Percentiles rank a stretch among this genome's conserved stretches.
phyloP scores from a whole-genome alignment of 2,113 vertebrate species.

The Ursus arctos region DNA sequence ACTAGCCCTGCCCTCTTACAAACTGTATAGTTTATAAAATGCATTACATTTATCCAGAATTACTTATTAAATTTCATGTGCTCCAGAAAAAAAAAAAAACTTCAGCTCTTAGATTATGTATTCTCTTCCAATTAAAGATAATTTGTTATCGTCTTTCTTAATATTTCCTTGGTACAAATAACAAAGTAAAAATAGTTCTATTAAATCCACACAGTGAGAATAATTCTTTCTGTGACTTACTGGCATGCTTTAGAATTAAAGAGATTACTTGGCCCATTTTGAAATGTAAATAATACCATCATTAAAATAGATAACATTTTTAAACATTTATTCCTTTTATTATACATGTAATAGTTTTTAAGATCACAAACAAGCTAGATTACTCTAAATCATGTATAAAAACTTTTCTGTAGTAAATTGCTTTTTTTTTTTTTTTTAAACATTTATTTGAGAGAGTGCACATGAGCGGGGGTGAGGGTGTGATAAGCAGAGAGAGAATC shows the following conservation, averaged over 20 bases:
- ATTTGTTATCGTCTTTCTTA: not conserved
- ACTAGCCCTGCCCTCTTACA: not conserved
- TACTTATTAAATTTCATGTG: not conserved
- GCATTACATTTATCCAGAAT: not conserved
- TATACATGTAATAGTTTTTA: not conserved
- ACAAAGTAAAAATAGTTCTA: not conserved
- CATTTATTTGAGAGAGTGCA: too few relatives aligned
- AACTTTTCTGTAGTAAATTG: not conserved
- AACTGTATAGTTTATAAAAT: conserved; percentile 34
- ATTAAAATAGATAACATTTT: conserved; percentile 30
- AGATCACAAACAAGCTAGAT: not conserved
- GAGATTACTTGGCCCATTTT: not conserved
- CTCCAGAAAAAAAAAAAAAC: not conserved
- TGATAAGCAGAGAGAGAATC: not conserved
- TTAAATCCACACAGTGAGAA: conserved; percentile 11
- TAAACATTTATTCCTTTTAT: conserved; percentile 25
- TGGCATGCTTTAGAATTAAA: not conserved
- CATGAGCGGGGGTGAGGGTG: too few relatives aligned
- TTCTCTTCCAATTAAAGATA: not conserved
- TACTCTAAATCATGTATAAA: conserved; percentile 1
- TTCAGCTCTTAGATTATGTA: not conserved
- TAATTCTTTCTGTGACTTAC: not conserved
- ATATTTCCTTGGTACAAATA: conserved; percentile 6
- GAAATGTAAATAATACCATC: conserved; percentile 3
- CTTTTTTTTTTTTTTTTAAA: not conserved